Base-by-base conservation (phyloP, 1,140 invertebrate genomes). In the Drosophila bipectinata region DNA sequence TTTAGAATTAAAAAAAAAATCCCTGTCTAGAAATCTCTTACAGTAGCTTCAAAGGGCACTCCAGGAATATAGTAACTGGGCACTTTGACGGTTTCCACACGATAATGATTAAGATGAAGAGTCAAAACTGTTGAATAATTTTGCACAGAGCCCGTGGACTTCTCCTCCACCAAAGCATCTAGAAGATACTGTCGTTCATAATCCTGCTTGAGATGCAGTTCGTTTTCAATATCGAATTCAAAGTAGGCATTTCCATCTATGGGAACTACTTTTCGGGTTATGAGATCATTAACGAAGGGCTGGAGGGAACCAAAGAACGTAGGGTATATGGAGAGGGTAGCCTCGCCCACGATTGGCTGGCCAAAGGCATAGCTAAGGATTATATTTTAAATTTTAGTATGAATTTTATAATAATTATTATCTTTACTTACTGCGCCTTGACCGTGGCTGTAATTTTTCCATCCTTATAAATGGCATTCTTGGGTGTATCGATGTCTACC, bases 21-120 rank as follows among this genome's bases (percentile, higher is more conserved):
- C 1, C 3, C 3, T 5, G 21, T 24, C 18, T 18, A 0, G 0
- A 2, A 0, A 0, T 15, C 57, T 93, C 94, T 94, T 92, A 97
- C 96, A 77, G 94, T 95, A 39, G 95, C 95, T 24, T 94, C 95
- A 77, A 97, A 97, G 67, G 94, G 95, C 18, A 98, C 93, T 4
- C 97, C 97, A 3, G 97, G 97, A 92, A 98, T 97, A 90, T 97
- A 98, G 69, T 96, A 96, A 72, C 96, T 95, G 1, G 96, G 94
- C 6, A 96, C 95, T 90, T 96, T 96, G 57, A 97, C 93, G 1
- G 97, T 91, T 74, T 97, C 95, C 92, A 98, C 94, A 63, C 95
- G 96, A 72, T 97, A 96, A 60, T 95, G 94, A 91, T 97, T 95
- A 74, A 96, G 95, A 87, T 97, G 96, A 2, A 97, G 89, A 21